A percentile compares a stretch with the other conserved stretches of the same genome.
These are phyloP conservation scores for Tholera decimalis DNA, from an alignment of 2,888 invertebrate species.

Conservation along the genomic window DNA sequence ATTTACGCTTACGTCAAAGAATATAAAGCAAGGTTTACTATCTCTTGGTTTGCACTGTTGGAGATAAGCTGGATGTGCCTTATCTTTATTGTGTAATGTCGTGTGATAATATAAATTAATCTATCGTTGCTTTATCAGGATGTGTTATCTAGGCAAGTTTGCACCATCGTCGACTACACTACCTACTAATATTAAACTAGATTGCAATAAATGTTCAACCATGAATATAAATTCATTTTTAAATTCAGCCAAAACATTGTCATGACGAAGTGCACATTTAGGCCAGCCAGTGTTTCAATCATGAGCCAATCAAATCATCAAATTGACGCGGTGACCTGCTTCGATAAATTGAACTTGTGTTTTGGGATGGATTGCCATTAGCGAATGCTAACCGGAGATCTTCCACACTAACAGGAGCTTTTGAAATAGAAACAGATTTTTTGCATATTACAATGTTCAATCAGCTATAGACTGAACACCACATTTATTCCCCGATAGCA, in stretches of 20 bases:
- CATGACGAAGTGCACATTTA: conserved; percentile 3
- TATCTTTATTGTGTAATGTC: conserved; percentile 17
- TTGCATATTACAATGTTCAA: neutral
- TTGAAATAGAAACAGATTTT: neutral
- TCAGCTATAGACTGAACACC: too few species aligned
- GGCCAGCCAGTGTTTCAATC: neutral
- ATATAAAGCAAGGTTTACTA: neutral
- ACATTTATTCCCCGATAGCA: too few species aligned
- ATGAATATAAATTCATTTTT: neutral
- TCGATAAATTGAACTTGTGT: conserved; percentile 8
- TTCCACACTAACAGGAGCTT: neutral
- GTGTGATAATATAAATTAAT: conserved; percentile 16
- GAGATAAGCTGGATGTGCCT: conserved; percentile 23
- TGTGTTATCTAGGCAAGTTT: too few species aligned
- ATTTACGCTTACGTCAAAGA: conserved; percentile 5
- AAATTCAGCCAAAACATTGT: too few species aligned
- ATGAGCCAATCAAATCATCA: conserved; percentile 29
- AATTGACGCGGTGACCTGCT: neutral
- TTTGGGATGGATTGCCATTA: conserved; percentile 3
- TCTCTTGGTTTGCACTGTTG: neutral
- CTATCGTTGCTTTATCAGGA: conserved; percentile 4
- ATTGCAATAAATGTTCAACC: neutral
- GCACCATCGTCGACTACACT: too few species aligned
- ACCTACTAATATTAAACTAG: too few species aligned
- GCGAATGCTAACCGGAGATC: neutral